Evolutionary conservation across 2,797 vertebrate genomes (phyloP), one percentile per base, ranked within the genome.

Genomic region (Micropoecilia bifurca): DNA sequence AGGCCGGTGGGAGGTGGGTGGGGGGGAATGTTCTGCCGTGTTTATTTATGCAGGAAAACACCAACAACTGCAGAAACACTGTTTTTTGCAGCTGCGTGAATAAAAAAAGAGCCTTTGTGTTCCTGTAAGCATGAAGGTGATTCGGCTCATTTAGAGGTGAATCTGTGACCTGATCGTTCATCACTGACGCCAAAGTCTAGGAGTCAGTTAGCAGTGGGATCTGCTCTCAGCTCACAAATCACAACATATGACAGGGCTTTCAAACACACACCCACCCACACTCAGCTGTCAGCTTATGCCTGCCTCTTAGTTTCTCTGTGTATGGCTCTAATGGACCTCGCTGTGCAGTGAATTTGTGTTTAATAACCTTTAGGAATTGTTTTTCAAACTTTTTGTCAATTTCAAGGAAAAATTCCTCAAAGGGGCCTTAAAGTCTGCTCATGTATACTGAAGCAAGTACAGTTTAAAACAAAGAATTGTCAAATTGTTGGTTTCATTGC

Each of bases 131-230:
- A 28, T 45, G 39, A 71, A 71, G 68, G 41, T 69, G 66, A 69
- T 43, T 43, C 20, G 25, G 41, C 66, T 90, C 74, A 80, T 89
- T 91, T 81, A 83, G 77, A 59, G 90, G 87, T 90, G 85, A 93
- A 88, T 83, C 88, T 92, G 90, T 87, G 91, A 93, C 89, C 90
- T 7, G 28, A 88, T 91, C 86, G 74, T 94, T 92, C 80, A 92
- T 95, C 92, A 93, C 73, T 63, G 36, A 79, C 90, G 93, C 91
- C 92, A 91, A 91, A 91, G 87, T 92, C 85, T 92, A 91, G 90
- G 92, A 92, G 89, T 92, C 87, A 82, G 89, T 90, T 82, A 76
- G 80, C 90, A 84, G 91, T 85, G 92, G 87, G 90, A 92, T 93
- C 91, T 90, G 84, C 79, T 88, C 82, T 69, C 78, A 89, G 86